phyloP scores from a whole-genome alignment of 2,888 invertebrate genomes.

The Lacanobia wlatinum region DNA sequence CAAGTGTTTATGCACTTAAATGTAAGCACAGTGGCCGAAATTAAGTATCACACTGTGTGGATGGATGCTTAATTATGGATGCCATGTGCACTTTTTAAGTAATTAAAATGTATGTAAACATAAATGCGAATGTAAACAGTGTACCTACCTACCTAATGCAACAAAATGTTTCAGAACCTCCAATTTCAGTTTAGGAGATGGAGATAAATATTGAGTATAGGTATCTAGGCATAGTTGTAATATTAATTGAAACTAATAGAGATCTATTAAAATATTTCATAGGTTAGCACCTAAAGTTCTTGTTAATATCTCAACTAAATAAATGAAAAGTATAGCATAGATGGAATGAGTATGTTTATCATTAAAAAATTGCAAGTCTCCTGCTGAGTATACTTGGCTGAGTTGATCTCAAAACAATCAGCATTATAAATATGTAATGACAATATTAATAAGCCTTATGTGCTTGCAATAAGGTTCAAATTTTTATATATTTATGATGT shows the following conservation, averaged over 20 bases:
- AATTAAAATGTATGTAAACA: slow-evolving; percentile 11
- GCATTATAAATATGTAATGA: slow-evolving; percentile 59
- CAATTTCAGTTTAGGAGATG: slow-evolving; percentile 5
- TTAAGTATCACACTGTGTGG: not conserved
- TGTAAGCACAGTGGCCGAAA: slow-evolving; percentile 1
- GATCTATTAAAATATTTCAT: slow-evolving; percentile 10
- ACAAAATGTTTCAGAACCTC: slow-evolving; percentile 15
- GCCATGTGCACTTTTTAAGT: not conserved
- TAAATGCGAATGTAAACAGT: not conserved
- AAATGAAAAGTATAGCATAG: slow-evolving; percentile 20
- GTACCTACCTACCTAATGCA: slow-evolving; percentile 19
- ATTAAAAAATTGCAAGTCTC: slow-evolving; percentile 16
- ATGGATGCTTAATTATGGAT: not conserved
- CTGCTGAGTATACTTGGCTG: slow-evolving; percentile 27
- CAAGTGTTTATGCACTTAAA: slow-evolving; percentile 9
- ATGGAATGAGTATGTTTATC: not conserved
- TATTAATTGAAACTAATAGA: slow-evolving; percentile 13
- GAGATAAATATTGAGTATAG: slow-evolving; percentile 10
- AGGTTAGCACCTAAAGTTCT: slow-evolving; percentile 18
- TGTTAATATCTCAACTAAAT: slow-evolving; percentile 6
- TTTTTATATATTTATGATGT: slow-evolving; percentile 55
- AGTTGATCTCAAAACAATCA: slow-evolving; percentile 62
- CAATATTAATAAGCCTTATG: slow-evolving; percentile 15
- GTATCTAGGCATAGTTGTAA: slow-evolving; percentile 16
- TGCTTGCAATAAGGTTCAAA: slow-evolving; percentile 15